Percentiles rank a stretch among this genome's conserved stretches.
Conservation (phyloP, 30 jellyfish, hydroid and myxozoan genomes). For the Rhopilema esculentum region DNA sequence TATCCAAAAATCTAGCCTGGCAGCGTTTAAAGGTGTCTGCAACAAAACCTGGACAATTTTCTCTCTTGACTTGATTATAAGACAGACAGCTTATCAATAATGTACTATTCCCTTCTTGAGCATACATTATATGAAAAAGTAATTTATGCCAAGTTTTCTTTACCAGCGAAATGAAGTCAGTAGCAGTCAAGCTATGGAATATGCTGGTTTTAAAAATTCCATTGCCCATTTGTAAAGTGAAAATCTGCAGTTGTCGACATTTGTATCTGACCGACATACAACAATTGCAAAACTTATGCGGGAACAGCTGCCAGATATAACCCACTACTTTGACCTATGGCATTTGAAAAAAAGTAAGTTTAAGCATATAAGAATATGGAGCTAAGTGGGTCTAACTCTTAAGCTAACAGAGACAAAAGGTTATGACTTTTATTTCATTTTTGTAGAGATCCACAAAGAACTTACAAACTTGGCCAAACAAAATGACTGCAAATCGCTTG, state of each 20-base stretch:
- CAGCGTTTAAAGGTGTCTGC: too few relatives aligned
- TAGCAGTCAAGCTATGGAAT: not conserved
- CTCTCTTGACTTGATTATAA: too few relatives aligned
- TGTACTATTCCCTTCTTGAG: too few relatives aligned
- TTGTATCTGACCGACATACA: conserved; percentile 35
- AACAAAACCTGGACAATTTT: too few relatives aligned
- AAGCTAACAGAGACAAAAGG: too few relatives aligned
- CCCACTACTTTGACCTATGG: conserved; percentile 64
- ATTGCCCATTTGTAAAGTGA: not conserved
- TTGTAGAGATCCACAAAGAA: not conserved
- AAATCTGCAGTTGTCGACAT: not conserved
- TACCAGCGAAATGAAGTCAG: not conserved
- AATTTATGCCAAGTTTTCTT: too few relatives aligned
- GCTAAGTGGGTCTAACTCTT: too few relatives aligned
- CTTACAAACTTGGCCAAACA: not conserved
- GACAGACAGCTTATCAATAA: too few relatives aligned
- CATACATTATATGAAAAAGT: too few relatives aligned
- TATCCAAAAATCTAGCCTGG: too few relatives aligned
- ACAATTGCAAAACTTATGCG: conserved; percentile 43
- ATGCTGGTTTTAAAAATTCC: conserved; percentile 11
- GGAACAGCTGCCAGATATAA: conserved; percentile 1
- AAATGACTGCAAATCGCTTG: conserved; percentile 6
- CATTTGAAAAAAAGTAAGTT: conserved; percentile 62
- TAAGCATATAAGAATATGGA: too few relatives aligned
- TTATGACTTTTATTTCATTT: not conserved